Evolutionary conservation across 2,113 vertebrate species (phyloP).

Genomic region (Podarcis cretensis): DNA sequence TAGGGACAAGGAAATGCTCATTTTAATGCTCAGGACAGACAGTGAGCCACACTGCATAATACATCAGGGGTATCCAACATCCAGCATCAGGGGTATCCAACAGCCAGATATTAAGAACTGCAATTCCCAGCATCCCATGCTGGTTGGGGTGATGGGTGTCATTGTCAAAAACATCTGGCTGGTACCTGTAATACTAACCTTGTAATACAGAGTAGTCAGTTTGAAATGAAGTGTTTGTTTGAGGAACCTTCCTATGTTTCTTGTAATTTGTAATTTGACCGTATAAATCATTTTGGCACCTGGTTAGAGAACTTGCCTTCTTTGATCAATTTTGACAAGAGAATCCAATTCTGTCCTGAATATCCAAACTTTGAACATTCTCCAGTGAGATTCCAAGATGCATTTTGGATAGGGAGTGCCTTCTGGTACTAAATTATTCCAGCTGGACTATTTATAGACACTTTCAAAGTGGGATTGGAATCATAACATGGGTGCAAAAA

Average conservation of each 20-base stretch:
- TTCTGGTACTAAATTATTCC: not conserved
- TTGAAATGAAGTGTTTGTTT: not conserved
- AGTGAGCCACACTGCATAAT: too few species aligned
- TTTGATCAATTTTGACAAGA: not conserved
- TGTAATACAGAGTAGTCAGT: not conserved
- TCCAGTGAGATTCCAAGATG: not conserved
- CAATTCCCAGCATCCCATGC: too few species aligned
- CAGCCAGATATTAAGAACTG: too few species aligned
- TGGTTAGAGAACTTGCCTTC: not conserved
- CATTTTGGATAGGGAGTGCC: not conserved
- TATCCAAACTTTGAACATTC: not conserved
- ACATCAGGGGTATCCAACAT: too few species aligned
- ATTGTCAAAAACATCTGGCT: too few species aligned
- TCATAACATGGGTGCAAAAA: slow-evolving; percentile 16
- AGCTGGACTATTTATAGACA: not conserved
- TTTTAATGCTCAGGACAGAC: not conserved
- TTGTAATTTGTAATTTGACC: not conserved
- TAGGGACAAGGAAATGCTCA: not conserved
- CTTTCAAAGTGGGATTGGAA: slow-evolving; percentile 9
- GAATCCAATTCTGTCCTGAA: not conserved
- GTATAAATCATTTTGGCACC: not conserved
- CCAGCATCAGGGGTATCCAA: too few species aligned
- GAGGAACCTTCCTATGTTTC: not conserved
- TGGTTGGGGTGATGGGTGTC: too few species aligned
- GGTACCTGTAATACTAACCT: too few species aligned